These are phyloP conservation scores for Anthonomus grandis DNA, from an alignment of 1,140 invertebrate genomes.

Conservation along the genomic window DNA sequence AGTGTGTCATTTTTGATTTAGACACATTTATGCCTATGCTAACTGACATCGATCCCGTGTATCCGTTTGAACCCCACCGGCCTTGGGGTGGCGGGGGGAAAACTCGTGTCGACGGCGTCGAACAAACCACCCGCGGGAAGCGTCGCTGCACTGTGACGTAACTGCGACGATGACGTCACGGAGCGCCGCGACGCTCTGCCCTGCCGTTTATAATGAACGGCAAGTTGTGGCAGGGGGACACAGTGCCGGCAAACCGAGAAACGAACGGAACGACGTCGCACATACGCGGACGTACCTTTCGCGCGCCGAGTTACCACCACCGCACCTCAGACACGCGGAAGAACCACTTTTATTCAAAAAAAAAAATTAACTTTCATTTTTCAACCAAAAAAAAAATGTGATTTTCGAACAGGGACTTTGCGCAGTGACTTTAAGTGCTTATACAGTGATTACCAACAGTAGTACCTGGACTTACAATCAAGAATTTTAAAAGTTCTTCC, in stretches of 20 bases:
- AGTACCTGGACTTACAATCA: no score
- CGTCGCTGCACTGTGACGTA: conserved; percentile 25
- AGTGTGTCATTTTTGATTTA: no score
- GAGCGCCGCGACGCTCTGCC: conserved; percentile 19
- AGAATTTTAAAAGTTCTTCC: no score
- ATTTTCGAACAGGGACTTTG: no score
- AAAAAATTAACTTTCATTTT: no score
- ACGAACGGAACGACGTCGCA: conserved; percentile 10
- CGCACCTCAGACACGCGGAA: no score
- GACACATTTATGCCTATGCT: not conserved
- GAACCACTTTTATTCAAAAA: no score
- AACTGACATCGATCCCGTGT: not conserved
- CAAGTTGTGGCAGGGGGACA: conserved; percentile 29
- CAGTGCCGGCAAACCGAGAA: conserved; percentile 24
- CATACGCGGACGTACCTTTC: not conserved
- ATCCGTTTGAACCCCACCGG: conserved; percentile 2
- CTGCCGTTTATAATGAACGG: conserved; percentile 27
- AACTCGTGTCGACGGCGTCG: conserved; percentile 10
- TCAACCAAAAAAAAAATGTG: no score
- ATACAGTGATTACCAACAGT: no score
- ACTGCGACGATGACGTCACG: conserved; percentile 23
- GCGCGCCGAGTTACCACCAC: no score
- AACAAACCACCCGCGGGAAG: conserved; percentile 9
- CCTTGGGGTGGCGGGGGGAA: not conserved
- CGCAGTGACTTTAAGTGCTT: no score